phyloP scores from a whole-genome alignment of 2,797 vertebrate genomes.

The Peromyscus attwateri region DNA sequence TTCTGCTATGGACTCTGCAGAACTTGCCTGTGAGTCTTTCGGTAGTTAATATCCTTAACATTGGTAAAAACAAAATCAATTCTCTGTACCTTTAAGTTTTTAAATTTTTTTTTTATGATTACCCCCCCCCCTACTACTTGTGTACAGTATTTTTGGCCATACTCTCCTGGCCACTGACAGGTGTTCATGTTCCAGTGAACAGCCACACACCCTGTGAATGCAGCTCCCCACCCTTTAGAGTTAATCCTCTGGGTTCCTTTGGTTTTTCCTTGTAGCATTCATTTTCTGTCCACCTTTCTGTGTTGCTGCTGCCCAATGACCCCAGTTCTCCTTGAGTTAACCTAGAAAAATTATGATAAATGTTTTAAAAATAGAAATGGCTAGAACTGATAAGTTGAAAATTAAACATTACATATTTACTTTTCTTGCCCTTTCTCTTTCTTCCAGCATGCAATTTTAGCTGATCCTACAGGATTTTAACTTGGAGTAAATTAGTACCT shows the following conservation, averaged over 20 bases:
- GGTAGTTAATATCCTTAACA: neutral
- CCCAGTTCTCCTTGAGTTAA: neutral
- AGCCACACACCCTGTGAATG: neutral
- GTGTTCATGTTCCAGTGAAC: neutral
- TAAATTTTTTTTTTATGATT: neutral
- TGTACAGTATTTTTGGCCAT: neutral
- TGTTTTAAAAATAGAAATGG: constrained; percentile 1
- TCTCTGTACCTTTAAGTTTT: neutral
- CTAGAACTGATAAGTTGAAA: neutral
- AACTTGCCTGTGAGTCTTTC: neutral
- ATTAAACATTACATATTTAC: neutral
- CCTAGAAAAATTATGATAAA: constrained; percentile 3
- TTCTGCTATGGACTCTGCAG: neutral
- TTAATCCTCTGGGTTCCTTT: neutral
- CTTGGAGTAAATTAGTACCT: neutral
- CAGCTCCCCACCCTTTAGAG: neutral
- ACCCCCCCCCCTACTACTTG: too few species aligned
- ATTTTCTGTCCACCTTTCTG: neutral
- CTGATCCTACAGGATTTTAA: neutral
- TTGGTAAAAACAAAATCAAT: neutral
- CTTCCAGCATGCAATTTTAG: neutral
- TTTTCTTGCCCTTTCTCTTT: neutral
- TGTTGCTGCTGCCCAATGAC: neutral
- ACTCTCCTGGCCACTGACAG: neutral
- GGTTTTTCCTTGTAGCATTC: neutral